Base-by-base conservation (phyloP, 1,140 invertebrate genomes). In the Leptoteleia sp. region DNA sequence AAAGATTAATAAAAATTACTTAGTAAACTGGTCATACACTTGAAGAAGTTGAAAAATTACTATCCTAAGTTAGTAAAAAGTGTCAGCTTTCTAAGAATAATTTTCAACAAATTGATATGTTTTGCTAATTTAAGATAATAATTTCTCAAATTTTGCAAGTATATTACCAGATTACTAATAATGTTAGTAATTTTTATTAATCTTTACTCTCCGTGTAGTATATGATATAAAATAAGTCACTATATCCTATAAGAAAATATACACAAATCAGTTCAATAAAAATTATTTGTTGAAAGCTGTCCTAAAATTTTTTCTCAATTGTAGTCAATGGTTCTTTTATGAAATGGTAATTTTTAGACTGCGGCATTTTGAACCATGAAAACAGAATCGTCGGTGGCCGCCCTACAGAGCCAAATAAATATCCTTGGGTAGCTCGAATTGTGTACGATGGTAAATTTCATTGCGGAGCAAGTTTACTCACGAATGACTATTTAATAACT, bases 381-480 rank as follows among this genome's bases (percentile, higher is more conserved):
- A 93, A 93, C 77, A 85, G 94, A 61, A 93, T 94, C 45, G 92
- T 94, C 16, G 93, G 96, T 37, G 96, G 96, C 11, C 90, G 92
- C 71, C 93, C 95, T 9, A 94, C 95, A 0, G 92, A 93, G 11
- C 90, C 94, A 3, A 95, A 96, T 86, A 92, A 94, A 77, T 97
- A 96, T 84, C 96, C 96, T 4, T 97, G 96, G 95, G 91, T 96
- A 80, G 95, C 94, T 1, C 90, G 95, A 50, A 90, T 96, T 7
- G 92, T 95, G 0, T 96, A 96, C 83, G 94, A 96, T 84, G 94
- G 94, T 0, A 94, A 95, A 85, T 96, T 96, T 89, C 95, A 97
- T 82, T 97, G 95, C 79, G 95, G 96, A n/a, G 95, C 93, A n/a
- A 95, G 95, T 11, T 89, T 97, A 3, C 89, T 97, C 17, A 95